Base-by-base conservation (phyloP, 2,888 invertebrate genomes). In the Drosophila cyrtoloma region DNA sequence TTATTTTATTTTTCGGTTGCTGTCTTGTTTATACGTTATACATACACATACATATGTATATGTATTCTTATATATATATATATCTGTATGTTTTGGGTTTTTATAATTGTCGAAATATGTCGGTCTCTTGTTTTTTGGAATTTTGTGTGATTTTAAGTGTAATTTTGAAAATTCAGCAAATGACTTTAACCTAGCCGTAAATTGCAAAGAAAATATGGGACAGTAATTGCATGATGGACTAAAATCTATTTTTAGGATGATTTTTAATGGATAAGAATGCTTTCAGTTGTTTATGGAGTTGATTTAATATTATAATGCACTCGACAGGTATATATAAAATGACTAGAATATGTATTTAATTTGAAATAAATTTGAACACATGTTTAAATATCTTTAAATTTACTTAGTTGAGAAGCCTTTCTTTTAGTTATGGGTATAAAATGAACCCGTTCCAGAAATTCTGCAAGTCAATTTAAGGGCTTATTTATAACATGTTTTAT, bases 1-100 rank as follows among this genome's bases (percentile, higher is more conserved):
- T 56, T 59, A 14, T 58, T 42, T 26, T 44, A 37, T 35, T 55
- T 65, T 58, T 63, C 51, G 50, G 14, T 28, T 68, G 39, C 42
- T 35, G 35, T 44, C 14, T 57, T 44, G 44, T 42, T 51, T 47
- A 37, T 39, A 44, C 16, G 56, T 57, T 47, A 7, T 52, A 35
- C 35, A 19, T 3, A 28, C 16, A 26, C 7, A 47, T 2, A 7
- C 5, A 22, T 42, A n/a, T 5, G 4, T 1, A 35, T n/a, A 32
- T 44, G 12, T 30, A 22, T 39, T 47, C 16, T 47, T 10, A 7
- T 28, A 28, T 28, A 22, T 22, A n/a, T n/a, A 28, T 28, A 28
- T 28, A n/a, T 26, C 32, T 26, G 2, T 37, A 6, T 26, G n/a
- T 63, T 58, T 63, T 47, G 22, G 32, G n/a, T 32, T 57, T 47